These are phyloP conservation scores for Orientallactaga sibirica DNA, from an alignment of 2,797 vertebrate genomes.

Conservation along the genomic window DNA sequence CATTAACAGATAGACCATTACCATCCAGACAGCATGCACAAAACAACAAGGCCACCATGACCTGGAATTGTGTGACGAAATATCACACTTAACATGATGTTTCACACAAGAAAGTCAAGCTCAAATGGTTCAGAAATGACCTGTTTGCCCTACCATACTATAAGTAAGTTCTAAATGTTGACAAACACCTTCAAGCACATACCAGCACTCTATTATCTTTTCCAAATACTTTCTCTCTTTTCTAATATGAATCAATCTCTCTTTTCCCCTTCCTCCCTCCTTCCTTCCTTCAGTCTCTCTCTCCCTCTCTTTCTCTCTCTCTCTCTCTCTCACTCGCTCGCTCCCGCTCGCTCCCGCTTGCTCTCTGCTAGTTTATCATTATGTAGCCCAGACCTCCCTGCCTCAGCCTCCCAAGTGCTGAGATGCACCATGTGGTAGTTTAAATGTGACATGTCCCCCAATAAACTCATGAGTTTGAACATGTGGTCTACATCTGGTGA, in stretches of 20 bases:
- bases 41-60: not conserved
- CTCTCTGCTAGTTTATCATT: too few relatives aligned
- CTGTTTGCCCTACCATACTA: not conserved
- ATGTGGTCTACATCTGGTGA: too few relatives aligned
- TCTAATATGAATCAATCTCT: too few relatives aligned
- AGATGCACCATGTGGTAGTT: too few relatives aligned
- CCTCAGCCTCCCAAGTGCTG: too few relatives aligned
- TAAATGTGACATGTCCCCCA: too few relatives aligned
- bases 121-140: slow-evolving; percentile 24
- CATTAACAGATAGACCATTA: slow-evolving; percentile 19
- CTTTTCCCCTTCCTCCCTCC: too few relatives aligned
- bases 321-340: too few relatives aligned
- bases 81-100: not conserved
- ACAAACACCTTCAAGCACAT: not conserved
- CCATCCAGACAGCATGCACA: slow-evolving; percentile 32
- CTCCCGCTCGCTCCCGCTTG: too few relatives aligned
- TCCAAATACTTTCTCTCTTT: not conserved
- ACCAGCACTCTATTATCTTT: not conserved
- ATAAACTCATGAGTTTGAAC: too few relatives aligned
- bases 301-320: not conserved
- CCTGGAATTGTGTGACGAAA: slow-evolving; percentile 5
- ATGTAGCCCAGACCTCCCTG: too few relatives aligned
- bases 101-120: not conserved
- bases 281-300: not conserved
- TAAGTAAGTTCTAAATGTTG: not conserved